Conservation (phyloP, 2,113 vertebrate genomes). For the Syrrhaptes paradoxus region DNA sequence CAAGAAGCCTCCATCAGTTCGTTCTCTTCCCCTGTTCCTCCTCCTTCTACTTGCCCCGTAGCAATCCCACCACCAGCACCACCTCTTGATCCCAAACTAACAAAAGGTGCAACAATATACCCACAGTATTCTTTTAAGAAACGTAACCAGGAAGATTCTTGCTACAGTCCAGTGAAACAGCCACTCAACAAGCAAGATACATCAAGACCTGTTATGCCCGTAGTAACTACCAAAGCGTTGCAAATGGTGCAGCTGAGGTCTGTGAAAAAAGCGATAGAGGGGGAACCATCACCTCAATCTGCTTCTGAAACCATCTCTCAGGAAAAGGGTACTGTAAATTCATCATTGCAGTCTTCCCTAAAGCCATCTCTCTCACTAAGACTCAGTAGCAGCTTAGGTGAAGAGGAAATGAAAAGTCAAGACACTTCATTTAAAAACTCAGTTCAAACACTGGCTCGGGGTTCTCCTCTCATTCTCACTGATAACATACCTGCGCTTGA, state of each 20-base stretch:
- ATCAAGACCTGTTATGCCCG: constrained; percentile 76
- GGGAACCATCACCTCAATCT: constrained; percentile 5
- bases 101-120: constrained; percentile 68
- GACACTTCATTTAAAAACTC: constrained; percentile 71
- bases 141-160: constrained; percentile 13
- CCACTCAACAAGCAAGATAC: constrained; percentile 61
- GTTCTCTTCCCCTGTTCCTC: constrained; percentile 50
- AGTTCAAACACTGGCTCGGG: constrained; percentile 65
- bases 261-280: constrained; percentile 75
- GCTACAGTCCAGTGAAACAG: constrained; percentile 32
- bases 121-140: constrained; percentile 55
- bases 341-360: constrained; percentile 46
- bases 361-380: constrained; percentile 75
- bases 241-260: constrained; percentile 91
- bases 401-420: constrained; percentile 72
- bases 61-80: constrained; percentile 68
- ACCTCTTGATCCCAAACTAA: constrained; percentile 73
- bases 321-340: constrained; percentile 66
- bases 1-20: constrained; percentile 46
- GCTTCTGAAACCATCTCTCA: constrained; percentile 66
- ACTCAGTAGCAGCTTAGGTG: constrained; percentile 67
- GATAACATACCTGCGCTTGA: not conserved
- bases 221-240: constrained; percentile 87
- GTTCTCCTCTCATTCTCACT: constrained; percentile 39
- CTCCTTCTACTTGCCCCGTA: constrained; percentile 17